These are phyloP conservation scores for Caenorhabditis becei DNA, from an alignment of 2,888 invertebrate species.

Conservation along the genomic window DNA sequence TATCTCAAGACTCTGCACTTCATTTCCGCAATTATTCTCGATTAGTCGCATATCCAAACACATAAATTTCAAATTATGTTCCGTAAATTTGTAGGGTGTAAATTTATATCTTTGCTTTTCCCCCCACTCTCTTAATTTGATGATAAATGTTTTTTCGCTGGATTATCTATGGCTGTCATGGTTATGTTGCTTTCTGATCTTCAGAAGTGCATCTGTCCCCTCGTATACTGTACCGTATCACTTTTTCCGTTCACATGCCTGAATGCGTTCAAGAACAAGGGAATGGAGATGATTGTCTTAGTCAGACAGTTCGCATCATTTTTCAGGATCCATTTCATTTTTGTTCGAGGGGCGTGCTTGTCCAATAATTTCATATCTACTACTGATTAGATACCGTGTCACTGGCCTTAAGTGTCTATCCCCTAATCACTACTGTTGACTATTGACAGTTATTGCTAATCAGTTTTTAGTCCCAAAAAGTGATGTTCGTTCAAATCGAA, in stretches of 20 bases:
- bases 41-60: conserved; percentile 24
- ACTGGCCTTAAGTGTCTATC: too few relatives aligned
- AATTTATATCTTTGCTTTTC: conserved; percentile 39
- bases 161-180: not conserved
- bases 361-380: too few relatives aligned
- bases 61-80: conserved; percentile 54
- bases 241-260: not conserved
- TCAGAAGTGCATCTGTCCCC: too few relatives aligned
- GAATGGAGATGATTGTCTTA: too few relatives aligned
- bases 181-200: too few relatives aligned
- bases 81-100: conserved; percentile 46
- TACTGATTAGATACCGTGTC: too few relatives aligned
- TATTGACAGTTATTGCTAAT: not conserved
- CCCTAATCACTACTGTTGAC: too few relatives aligned
- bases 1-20: conserved; percentile 29
- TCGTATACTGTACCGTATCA: conserved; percentile 1
- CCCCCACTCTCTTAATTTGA: conserved; percentile 26
- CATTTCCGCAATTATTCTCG: conserved; percentile 46
- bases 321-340: too few relatives aligned
- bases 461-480: conserved; percentile 15
- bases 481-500: conserved; percentile 54
- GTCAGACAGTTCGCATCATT: too few relatives aligned
- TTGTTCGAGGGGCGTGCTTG: too few relatives aligned
- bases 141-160: conserved; percentile 29
- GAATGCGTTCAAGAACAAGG: not conserved